Evolutionary conservation across 2,113 vertebrate genomes (phyloP), one percentile per base, ranked within the genome.

Genomic region (Psammodynastes pulverulentus): DNA sequence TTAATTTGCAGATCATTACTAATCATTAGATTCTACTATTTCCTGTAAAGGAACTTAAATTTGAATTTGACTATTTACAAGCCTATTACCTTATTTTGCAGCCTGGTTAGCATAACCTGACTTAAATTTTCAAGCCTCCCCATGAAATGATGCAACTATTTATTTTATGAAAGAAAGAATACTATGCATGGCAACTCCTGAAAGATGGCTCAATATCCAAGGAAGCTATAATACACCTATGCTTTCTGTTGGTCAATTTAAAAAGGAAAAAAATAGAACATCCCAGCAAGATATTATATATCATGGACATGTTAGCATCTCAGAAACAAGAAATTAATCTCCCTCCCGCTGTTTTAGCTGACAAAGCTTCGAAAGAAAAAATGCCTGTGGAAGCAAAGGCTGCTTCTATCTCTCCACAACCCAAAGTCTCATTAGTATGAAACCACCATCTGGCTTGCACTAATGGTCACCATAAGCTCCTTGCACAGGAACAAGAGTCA

Each of bases 311-410:
- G 46, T 19, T 46, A 72, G 13, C 56, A 87, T 79, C 51, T 29
- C 58, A 84, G 19, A 93, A 54, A 56, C 49, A 93, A 93, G 79
- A 91, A 89, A 85, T 89, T 89, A 93, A 93, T 15, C 48, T 45
- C 24, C 45, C 45, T 54, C 90, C 79, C 72, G 43, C 52, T 91
- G 46, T 56, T 91, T 67, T 86, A 48, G 39, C 54, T 84, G 56
- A 67, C 90, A 86, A 58, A 39, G 72, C 72, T 46, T 86, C 79
- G 62, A 85, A 88, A 49, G 90, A 72, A 7, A 51, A 24, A 89
- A 85, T 91, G 88, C 46, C 46, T 34, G 21, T n/a, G 19, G 19
- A 86, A 89, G 67, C 34, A 86, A 48, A 89, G 79, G 48, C 62
- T 89, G 86, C 53, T 89, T 90, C 90, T 91, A 39, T 43, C n/a